Base-by-base conservation (phyloP, 2,888 invertebrate species). In the Pelosia muscerda region DNA sequence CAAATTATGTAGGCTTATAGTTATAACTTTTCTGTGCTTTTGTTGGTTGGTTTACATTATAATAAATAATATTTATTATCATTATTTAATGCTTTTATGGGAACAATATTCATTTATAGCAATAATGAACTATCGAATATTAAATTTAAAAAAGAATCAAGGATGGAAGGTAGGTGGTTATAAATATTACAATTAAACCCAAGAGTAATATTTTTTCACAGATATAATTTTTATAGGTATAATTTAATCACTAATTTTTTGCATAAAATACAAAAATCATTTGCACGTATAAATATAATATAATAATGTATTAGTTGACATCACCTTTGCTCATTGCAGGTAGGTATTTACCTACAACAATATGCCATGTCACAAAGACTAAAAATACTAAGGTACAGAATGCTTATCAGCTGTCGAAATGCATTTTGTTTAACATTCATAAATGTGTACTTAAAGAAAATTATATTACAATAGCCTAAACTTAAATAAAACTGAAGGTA, bases 201-300 rank as follows among this genome's bases (percentile, higher is more conserved):
- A 49, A 2, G 22, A 0, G 23, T 71, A 71, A 77, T 74, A 71
- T 76, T 82, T 74, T 82, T 73, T 72, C 74, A 71, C 78, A 77
- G 66, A 80, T 81, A 81, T 81, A 82, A 73, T 80, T 80, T 65
- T 70, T 64, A 73, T 80, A n/a, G n/a, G n/a, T n/a, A 80, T 82
- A 82, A 72, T 76, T 76, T 73, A 80, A 73, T 80, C 81, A 80
- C 78, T 76, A 69, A 71, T 73, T 68, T 63, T 72, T 77, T 80
- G 70, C 76, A 67, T 73, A 72, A 69, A 69, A 78, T 75, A 77
- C 67, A 68, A 74, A 74, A 79, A 67, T 56, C 56, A 72, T 75
- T 82, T 77, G 68, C 74, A 80, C 78, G 68, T 72, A 61, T 59
- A 63, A 49, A 65, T 74, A 70, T 66, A 69, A 70, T 66, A 69